A percentile compares a stretch with the other conserved stretches of the same genome.
phyloP scores from a whole-genome alignment of 2,888 invertebrate species.

The Neuroscelio doddi region DNA sequence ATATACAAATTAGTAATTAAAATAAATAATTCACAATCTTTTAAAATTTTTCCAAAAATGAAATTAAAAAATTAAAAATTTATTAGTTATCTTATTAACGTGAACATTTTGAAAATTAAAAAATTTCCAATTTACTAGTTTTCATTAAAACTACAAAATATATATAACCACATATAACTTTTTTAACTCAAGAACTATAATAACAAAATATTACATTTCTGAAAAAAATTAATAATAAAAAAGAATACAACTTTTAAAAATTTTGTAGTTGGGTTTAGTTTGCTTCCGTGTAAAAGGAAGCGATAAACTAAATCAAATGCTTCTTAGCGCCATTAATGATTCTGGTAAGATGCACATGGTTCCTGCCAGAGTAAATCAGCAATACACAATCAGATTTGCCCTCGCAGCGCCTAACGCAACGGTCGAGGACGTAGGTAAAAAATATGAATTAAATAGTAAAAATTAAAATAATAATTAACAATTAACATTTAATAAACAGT shows the following conservation, averaged over 20 bases:
- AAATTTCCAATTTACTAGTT: too few species aligned
- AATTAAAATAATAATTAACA: conserved; percentile 1
- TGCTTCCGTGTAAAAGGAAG: conserved; percentile 90
- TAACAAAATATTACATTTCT: too few species aligned
- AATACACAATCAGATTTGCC: conserved; percentile 94
- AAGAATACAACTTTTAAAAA: too few species aligned
- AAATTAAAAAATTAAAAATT: background rate
- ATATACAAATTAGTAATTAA: too few species aligned
- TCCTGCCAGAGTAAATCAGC: conserved; percentile 91
- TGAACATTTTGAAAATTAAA: too few species aligned
- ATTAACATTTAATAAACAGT: conserved; percentile 5
- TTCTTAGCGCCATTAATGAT: conserved; percentile 93
- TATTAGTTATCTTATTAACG: too few species aligned
- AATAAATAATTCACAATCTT: background rate
- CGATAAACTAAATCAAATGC: conserved; percentile 89
- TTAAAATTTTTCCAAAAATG: background rate
- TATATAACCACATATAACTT: too few species aligned
- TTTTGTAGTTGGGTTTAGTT: conserved; percentile 88
- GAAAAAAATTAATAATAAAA: too few species aligned
- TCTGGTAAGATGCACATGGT: conserved; percentile 98
- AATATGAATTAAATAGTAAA: too few species aligned
- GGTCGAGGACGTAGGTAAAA: conserved; percentile 84
- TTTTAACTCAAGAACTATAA: too few species aligned
- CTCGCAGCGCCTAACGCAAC: conserved; percentile 93
- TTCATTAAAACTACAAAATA: too few species aligned